A percentile compares a stretch with the other conserved stretches of the same genome.
These are phyloP conservation scores for Styela clava DNA, from an alignment of 23 tunicate genomes.

Conservation along the genomic window DNA sequence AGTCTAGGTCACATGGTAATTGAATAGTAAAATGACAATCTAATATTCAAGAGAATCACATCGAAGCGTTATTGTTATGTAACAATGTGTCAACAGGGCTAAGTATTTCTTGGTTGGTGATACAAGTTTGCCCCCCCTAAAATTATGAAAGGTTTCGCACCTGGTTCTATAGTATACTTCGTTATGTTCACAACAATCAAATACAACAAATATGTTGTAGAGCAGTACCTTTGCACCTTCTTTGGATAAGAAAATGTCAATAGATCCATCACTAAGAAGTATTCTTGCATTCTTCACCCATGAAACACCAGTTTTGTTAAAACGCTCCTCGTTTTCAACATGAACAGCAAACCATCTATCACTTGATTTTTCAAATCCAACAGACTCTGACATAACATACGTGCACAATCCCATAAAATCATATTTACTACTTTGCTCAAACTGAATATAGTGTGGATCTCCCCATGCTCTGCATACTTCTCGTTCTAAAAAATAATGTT, in stretches of 20 bases:
- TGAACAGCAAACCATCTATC: slow-evolving; percentile 31
- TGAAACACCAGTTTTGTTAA: slow-evolving; percentile 2
- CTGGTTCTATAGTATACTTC: no score
- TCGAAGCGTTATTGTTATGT: no score
- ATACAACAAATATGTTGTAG: no score
- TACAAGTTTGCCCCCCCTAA: no score
- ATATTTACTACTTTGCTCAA: slow-evolving; percentile 57
- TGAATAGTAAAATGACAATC: no score
- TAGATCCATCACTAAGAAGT: not conserved
- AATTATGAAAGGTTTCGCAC: no score
- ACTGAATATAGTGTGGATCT: slow-evolving; percentile 78
- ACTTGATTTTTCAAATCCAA: slow-evolving; percentile 50
- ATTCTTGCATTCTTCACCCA: slow-evolving; percentile 11
- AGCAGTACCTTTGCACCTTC: not conserved
- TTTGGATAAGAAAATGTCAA: slow-evolving; percentile 4
- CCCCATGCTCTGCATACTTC: slow-evolving; percentile 73
- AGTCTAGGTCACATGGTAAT: no score
- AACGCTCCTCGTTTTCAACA: not conserved
- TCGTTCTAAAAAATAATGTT: slow-evolving; percentile 29
- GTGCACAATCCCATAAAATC: slow-evolving; percentile 70
- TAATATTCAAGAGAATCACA: no score
- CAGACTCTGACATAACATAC: slow-evolving; percentile 39
- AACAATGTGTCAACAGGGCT: no score
- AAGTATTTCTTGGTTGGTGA: no score
- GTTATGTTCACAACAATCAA: no score